Percentiles rank a stretch among this genome's conserved stretches.
Evolutionary conservation across 2,113 vertebrate genomes (phyloP).

Genomic region (Garra rufa): DNA sequence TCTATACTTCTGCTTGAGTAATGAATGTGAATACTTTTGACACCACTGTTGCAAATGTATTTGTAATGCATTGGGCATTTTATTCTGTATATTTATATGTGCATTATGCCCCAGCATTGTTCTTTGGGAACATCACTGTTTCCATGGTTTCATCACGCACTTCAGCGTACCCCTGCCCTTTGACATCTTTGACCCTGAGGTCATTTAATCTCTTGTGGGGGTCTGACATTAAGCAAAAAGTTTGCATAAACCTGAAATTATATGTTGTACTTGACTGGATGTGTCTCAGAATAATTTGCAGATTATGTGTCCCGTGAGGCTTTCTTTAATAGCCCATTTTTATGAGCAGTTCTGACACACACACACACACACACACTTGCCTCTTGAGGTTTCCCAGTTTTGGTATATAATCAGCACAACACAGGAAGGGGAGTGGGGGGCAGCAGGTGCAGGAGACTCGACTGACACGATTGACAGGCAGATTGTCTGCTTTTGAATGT

Average conservation of each 20-base stretch:
- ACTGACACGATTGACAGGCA: slow-evolving; percentile 42
- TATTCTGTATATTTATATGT: neutral
- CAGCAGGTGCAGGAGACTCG: slow-evolving; percentile 35
- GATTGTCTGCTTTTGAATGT: slow-evolving; percentile 19
- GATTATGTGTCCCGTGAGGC: slow-evolving; percentile 4
- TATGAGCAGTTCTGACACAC: neutral
- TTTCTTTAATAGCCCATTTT: slow-evolving; percentile 6
- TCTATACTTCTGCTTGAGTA: no score
- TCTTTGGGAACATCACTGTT: neutral
- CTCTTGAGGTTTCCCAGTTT: slow-evolving; percentile 9
- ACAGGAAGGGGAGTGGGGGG: neutral
- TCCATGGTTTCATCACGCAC: neutral
- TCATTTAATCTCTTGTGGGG: neutral
- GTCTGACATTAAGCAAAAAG: neutral
- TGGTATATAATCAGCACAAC: slow-evolving; percentile 4
- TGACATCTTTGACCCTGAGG: neutral
- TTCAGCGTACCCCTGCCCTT: neutral
- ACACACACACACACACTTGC: no score
- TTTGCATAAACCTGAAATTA: neutral
- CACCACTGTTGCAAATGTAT: neutral
- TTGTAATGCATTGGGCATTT: neutral
- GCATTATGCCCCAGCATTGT: neutral
- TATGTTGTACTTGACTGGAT: neutral
- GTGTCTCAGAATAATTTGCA: neutral
- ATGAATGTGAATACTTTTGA: no score